These are phyloP conservation scores for Alouatta palliata DNA, from an alignment of 2,113 vertebrate species.

Conservation along the genomic window DNA sequence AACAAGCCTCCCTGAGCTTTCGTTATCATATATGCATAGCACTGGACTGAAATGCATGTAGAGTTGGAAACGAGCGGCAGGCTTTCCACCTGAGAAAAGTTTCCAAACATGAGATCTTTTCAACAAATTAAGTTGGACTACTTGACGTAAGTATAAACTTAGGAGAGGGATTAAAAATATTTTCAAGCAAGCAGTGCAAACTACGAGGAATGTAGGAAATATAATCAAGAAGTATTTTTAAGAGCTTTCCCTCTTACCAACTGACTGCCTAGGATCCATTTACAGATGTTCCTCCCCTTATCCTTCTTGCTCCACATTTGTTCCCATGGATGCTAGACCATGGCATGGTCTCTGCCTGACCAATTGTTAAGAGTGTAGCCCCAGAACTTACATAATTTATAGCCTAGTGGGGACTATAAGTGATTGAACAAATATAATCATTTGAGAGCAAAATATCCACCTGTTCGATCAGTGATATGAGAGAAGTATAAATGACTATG, in stretches of 20 bases:
- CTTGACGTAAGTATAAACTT: background rate
- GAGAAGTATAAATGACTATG: background rate
- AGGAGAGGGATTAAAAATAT: background rate
- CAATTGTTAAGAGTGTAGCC: background rate
- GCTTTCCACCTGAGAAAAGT: background rate
- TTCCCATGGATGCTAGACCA: background rate
- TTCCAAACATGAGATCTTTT: background rate
- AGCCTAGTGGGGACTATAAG: background rate
- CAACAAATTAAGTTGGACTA: background rate
- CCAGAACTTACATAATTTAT: background rate
- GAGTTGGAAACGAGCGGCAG: background rate
- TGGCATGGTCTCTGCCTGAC: background rate
- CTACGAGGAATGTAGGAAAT: background rate
- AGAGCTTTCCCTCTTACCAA: background rate
- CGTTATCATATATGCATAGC: background rate
- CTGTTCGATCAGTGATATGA: background rate
- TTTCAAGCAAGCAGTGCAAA: background rate
- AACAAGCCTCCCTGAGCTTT: background rate
- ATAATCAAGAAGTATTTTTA: background rate
- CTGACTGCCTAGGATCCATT: background rate
- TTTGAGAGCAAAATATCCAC: background rate
- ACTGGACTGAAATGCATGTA: fast-evolving
- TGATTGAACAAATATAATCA: background rate
- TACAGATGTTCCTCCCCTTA: fast-evolving
- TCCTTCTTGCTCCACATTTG: background rate